Conservation (phyloP, 1,140 invertebrate genomes). For the Dendroctonus ponderosae region DNA sequence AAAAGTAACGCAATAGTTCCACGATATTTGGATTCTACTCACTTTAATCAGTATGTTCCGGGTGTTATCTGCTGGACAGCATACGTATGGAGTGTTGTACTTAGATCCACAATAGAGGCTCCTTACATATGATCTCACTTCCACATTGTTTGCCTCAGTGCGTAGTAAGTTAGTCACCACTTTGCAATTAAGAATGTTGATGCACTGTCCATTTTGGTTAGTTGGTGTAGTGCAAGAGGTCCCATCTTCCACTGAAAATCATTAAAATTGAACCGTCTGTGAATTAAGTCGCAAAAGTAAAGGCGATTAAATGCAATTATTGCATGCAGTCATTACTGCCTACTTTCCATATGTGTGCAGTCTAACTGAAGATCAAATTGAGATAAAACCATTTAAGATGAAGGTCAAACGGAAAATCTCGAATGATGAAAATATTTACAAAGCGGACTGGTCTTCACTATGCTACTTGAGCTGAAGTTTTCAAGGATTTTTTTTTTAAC, state of each 20-base stretch:
- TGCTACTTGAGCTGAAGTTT: no score
- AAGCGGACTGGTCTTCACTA: no score
- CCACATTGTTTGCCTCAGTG: constrained; percentile 34
- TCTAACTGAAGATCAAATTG: no score
- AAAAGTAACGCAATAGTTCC: neutral
- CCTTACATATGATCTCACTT: constrained; percentile 24
- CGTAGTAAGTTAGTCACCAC: constrained; percentile 49
- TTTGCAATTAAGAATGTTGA: constrained; percentile 52
- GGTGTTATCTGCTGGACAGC: constrained; percentile 49
- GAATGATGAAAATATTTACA: no score
- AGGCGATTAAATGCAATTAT: no score
- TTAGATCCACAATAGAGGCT: constrained; percentile 57
- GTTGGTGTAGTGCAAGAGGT: constrained; percentile 2
- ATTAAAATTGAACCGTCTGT: no score
- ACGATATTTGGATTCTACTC: neutral
- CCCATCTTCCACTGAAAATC: neutral
- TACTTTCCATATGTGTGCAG: no score
- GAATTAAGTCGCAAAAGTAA: no score
- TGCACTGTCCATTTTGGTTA: constrained; percentile 49
- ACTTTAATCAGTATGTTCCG: constrained; percentile 3
- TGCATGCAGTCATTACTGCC: no score
- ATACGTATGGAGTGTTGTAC: constrained; percentile 55
- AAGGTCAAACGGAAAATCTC: no score
- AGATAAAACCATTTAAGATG: no score
- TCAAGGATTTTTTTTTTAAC: no score